Evolutionary conservation across 2,888 invertebrate genomes (phyloP), one percentile per base, ranked within the genome.

Genomic region (Oligia fasciuncula): DNA sequence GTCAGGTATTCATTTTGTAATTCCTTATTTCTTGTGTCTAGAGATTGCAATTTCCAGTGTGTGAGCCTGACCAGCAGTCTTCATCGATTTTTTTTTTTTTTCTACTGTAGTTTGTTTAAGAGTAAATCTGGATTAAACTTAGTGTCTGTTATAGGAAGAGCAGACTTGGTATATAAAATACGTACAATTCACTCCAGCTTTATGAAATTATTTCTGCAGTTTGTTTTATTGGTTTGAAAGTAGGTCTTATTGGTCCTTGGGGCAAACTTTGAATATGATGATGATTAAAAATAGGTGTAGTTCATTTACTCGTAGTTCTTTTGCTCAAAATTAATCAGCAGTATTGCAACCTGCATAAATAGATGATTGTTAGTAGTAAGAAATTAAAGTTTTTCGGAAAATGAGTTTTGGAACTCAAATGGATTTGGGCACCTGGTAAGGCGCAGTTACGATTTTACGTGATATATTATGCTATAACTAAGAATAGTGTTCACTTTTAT

Each of bases 21-120:
- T 83, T 81, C 49, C 81, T 84, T 80, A 73, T 75, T 79, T 73
- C 23, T n/a, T 70, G 46, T 54, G 51, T 76, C 83, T 79, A 62
- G 62, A 88, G 66, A 87, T 89, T 85, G 76, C 81, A 80, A 81
- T 87, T 87, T 83, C 79, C 75, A 83, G 69, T 75, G 77, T 67
- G 40, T 80, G 76, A 71, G 35, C 71, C 54, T 77, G 51, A 85
- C 83, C 81, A 76, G 72, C 79, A 74, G 63, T 73, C 14, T 69
- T 69, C 46, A 80, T 78, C 23, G 75, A 77, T 85, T 79, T 80
- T 75, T n/a, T n/a, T n/a, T n/a, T n/a, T n/a, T n/a, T n/a, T n/a
- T 57, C 17, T 6, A 63, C 6, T 5, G 2, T 54, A 78, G 43
- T 63, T 74, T 57, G 0, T 71, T 35, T 74, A n/a, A 67, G 19